A percentile compares a stretch with the other conserved stretches of the same genome.
phyloP scores from a whole-genome alignment of 2,888 invertebrate genomes.

The Abrostola triplasia region DNA sequence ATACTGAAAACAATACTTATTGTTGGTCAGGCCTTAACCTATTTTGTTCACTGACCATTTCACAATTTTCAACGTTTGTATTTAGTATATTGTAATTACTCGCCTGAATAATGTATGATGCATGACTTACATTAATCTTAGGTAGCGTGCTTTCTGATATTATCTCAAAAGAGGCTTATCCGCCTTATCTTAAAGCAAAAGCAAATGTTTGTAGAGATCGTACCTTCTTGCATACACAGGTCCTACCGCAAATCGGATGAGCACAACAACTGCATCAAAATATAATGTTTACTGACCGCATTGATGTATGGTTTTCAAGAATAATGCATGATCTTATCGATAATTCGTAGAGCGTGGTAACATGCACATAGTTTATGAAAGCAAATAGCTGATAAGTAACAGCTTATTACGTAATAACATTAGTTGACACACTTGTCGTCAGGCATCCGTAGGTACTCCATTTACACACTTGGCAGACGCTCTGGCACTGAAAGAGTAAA shows the following conservation, averaged over 20 bases:
- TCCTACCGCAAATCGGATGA: background rate
- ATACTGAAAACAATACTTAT: constrained; percentile 62
- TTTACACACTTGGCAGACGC: constrained; percentile 70
- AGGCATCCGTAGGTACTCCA: constrained; percentile 46
- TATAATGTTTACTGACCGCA: background rate
- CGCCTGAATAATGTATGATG: constrained; percentile 16
- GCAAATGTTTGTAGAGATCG: constrained; percentile 29
- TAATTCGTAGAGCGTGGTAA: constrained; percentile 6
- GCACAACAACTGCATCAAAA: background rate
- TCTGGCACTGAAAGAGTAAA: constrained; percentile 57
- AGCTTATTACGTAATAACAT: constrained; percentile 48
- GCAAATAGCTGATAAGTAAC: constrained; percentile 31
- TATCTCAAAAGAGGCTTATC: background rate
- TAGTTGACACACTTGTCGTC: constrained; percentile 56
- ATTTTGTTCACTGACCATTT: constrained; percentile 49
- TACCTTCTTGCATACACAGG: background rate
- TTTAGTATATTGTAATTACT: constrained; percentile 28
- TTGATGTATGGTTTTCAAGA: background rate
- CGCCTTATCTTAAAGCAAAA: constrained; percentile 17
- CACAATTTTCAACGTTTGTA: constrained; percentile 42
- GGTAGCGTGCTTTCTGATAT: background rate
- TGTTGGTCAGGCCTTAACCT: constrained; percentile 61
- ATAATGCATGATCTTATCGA: constrained; percentile 1
- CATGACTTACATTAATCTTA: constrained; percentile 8
- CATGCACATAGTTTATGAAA: constrained; percentile 6